Percentiles rank a stretch among this genome's conserved stretches.
Conservation (phyloP, 2,113 vertebrate species). For the Lates calcarifer region DNA sequence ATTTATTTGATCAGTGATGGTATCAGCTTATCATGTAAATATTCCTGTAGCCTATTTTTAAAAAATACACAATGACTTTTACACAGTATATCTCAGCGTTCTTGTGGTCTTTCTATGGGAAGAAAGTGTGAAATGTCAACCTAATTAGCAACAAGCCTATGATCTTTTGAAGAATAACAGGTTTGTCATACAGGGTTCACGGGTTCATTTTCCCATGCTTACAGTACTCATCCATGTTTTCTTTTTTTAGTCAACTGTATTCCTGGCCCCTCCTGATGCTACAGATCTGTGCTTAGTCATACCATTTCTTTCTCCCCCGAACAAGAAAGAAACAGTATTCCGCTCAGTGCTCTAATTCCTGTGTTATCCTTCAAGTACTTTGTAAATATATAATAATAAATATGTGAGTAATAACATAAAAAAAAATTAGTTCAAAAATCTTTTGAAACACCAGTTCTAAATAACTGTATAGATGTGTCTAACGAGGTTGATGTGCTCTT, state of each 20-base stretch:
- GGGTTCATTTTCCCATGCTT: not conserved
- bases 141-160: slow-evolving; percentile 44
- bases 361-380: not conserved
- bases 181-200: not conserved
- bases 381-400: too few relatives aligned
- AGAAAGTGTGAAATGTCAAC: slow-evolving; percentile 49
- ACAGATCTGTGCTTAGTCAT: too few relatives aligned
- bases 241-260: not conserved
- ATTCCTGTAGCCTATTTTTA: too few relatives aligned
- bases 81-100: not conserved
- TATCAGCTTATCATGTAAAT: not conserved
- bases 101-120: not conserved
- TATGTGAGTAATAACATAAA: not conserved
- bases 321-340: not conserved
- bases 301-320: not conserved
- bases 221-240: not conserved
- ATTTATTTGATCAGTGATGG: not conserved
- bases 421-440: not conserved
- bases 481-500: not conserved
- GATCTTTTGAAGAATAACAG: slow-evolving; percentile 19
- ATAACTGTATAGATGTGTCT: not conserved
- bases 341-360: not conserved
- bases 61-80: too few relatives aligned
- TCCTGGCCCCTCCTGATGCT: not conserved
- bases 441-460: not conserved